Evolutionary conservation across 2,113 vertebrate species (phyloP).

Genomic region (human): GRCh38 chr13:109473001-109473500

Average conservation of each 20-base stretch:
- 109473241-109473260: neutral
- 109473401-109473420: neutral
- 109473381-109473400: neutral
- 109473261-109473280: neutral
- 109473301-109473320: neutral
- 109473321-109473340: neutral
- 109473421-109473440: neutral
- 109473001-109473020: rapidly evolving
- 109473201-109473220: neutral
- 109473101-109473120: neutral
- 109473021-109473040: rapidly evolving
- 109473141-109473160: conserved; percentile 37
- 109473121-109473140: neutral
- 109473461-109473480: neutral
- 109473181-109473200: neutral
- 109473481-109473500: neutral
- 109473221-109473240: neutral
- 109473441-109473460: neutral
- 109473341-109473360: neutral
- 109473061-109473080: neutral
- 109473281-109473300: neutral
- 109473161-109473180: neutral
- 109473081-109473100: neutral
- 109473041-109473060: no score
- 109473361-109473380: neutral